Base-by-base conservation (phyloP, 2,888 invertebrate species). In the Netelia melanura region DNA sequence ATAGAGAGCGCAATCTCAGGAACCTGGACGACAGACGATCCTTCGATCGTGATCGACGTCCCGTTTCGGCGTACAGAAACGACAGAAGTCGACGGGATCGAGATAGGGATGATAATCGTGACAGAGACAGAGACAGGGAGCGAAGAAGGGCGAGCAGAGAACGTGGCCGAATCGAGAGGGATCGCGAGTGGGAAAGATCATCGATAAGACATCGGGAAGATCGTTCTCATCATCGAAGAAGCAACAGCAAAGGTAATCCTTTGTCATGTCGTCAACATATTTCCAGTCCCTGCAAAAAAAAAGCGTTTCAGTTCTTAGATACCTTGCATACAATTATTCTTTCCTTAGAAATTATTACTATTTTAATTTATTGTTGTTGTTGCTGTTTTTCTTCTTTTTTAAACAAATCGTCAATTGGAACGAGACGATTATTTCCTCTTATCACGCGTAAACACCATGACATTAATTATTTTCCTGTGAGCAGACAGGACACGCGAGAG, bases 401-500 rank as follows among this genome's bases (percentile, higher is more conserved):
- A 61, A 17, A 38, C 23, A 61, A 21, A 17, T 30, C 25, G 30
- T 23, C 67, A 30, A 21, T 54, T 14, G n/a, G 9, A 23, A 43
- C 23, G 8, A 25, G 10, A 21, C 9, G 10, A 77, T 48, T 76
- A 58, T 65, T 85, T 67, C 25, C 43, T 62, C 10, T 38, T 14
- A 38, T 61, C 56, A 58, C 38, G 61, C 30, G 21, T 44, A 17
- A 70, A 76, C 71, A 70, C 70, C 30, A 85, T 38, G 38, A 38
- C 38, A 38, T 82, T 85, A 81, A 84, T 65, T 83, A 67, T 86
- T 90, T 88, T 85, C 75, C 75, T 86, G 87, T 84, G 83, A 89
- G 86, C 86, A 91, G 94, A 93, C 75, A 91, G 91, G 85, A 88
- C 90, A 84, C 91, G 91, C 86, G 93, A 93, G 56, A 92, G 90